Conservation (phyloP, 2,113 vertebrate genomes). For the Podarcis muralis region DNA sequence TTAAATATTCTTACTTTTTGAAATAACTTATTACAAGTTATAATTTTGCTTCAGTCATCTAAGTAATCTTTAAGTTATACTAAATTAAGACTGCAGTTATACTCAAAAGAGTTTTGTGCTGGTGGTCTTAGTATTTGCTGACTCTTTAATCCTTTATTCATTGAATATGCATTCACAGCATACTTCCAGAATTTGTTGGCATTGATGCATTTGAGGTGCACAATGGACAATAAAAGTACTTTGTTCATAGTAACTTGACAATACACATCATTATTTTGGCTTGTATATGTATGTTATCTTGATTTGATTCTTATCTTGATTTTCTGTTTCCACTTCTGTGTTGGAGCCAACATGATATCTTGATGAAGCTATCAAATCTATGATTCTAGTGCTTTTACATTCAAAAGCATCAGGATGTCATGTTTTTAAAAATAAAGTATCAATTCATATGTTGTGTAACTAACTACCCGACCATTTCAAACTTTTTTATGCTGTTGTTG, state of each 20-base stretch:
- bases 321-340: conserved; percentile 29
- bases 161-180: conserved; percentile 37
- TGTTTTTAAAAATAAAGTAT: conserved; percentile 1
- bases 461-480: neutral
- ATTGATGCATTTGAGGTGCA: conserved; percentile 41
- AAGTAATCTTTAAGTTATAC: conserved; percentile 19
- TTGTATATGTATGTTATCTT: conserved; percentile 41
- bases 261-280: conserved; percentile 27
- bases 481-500: neutral
- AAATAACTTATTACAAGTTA: neutral
- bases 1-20: conserved; percentile 12
- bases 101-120: conserved; percentile 40
- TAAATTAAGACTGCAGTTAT: neutral
- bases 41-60: conserved; percentile 2
- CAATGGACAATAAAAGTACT: conserved; percentile 30
- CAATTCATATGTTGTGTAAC: neutral
- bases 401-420: conserved; percentile 5
- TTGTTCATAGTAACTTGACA: conserved; percentile 37
- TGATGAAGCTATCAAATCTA: conserved; percentile 29
- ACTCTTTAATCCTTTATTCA: conserved; percentile 46
- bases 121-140: conserved; percentile 44
- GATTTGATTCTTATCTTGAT: conserved; percentile 24
- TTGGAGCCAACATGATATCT: neutral
- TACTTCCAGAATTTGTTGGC: conserved; percentile 29
- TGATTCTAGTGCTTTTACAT: conserved; percentile 26